phyloP scores from a whole-genome alignment of 2,888 invertebrate genomes.

The Globia sparganii region DNA sequence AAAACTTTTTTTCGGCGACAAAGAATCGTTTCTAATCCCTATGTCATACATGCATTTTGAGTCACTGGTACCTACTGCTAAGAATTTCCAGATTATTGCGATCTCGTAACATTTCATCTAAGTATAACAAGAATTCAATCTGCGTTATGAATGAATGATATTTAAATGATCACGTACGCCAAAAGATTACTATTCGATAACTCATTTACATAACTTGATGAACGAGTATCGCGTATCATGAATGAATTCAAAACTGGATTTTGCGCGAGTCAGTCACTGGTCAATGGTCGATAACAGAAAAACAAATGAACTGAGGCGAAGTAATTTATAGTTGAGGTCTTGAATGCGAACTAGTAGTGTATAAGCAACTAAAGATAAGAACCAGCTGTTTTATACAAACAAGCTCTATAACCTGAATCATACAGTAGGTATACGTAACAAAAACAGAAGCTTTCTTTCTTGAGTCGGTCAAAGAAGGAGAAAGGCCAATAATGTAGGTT shows the following conservation, averaged over 20 bases:
- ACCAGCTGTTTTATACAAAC: background rate
- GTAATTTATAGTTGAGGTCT: background rate
- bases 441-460: background rate
- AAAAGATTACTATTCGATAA: background rate
- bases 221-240: constrained; percentile 4
- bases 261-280: background rate
- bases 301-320: background rate
- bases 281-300: constrained; percentile 26
- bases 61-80: background rate
- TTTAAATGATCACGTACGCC: constrained; percentile 13
- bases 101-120: constrained; percentile 1
- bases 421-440: background rate
- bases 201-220: constrained; percentile 36
- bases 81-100: constrained; percentile 3
- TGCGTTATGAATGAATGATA: constrained; percentile 7
- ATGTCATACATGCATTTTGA: background rate
- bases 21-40: background rate
- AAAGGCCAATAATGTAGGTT: background rate
- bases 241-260: constrained; percentile 21
- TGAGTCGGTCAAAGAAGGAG: background rate
- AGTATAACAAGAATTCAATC: constrained; percentile 12
- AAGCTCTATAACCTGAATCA: background rate
- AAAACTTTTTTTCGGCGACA: background rate
- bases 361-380: background rate
- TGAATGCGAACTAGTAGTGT: background rate